phyloP scores from a whole-genome alignment of 1,140 invertebrate genomes.

The Philotrypesis tridentata region DNA sequence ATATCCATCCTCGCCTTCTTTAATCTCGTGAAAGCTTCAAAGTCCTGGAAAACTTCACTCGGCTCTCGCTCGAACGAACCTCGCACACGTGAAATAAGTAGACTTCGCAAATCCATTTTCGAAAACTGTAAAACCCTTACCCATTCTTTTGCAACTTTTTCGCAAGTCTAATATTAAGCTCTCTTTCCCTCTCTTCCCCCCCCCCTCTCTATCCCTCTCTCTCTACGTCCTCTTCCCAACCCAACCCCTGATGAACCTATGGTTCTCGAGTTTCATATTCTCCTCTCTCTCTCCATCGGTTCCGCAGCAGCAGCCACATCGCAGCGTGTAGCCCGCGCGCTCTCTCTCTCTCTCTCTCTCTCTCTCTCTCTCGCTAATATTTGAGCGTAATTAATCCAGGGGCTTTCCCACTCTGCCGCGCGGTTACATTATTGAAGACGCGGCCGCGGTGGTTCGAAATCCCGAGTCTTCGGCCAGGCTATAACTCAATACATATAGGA shows the following conservation, averaged over 20 bases:
- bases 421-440: constrained; percentile 25
- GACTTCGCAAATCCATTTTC: neutral
- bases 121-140: neutral
- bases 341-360: neutral
- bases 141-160: neutral
- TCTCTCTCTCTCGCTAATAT: constrained; percentile 59
- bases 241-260: neutral
- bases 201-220: too few relatives aligned
- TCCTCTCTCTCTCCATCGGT: neutral
- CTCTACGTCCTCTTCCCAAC: neutral
- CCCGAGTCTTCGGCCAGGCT: neutral
- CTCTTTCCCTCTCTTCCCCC: neutral
- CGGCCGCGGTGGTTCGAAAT: neutral
- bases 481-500: neutral
- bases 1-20: neutral
- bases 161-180: neutral
- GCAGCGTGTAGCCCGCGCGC: neutral
- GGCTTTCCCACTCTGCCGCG: constrained; percentile 11
- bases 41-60: neutral
- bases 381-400: constrained; percentile 69
- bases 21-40: neutral
- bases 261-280: neutral
- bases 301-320: neutral
- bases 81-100: neutral
- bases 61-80: neutral